These are phyloP conservation scores for Camelus dromedarius DNA, from an alignment of 2,113 vertebrate genomes.

Conservation along the genomic window DNA sequence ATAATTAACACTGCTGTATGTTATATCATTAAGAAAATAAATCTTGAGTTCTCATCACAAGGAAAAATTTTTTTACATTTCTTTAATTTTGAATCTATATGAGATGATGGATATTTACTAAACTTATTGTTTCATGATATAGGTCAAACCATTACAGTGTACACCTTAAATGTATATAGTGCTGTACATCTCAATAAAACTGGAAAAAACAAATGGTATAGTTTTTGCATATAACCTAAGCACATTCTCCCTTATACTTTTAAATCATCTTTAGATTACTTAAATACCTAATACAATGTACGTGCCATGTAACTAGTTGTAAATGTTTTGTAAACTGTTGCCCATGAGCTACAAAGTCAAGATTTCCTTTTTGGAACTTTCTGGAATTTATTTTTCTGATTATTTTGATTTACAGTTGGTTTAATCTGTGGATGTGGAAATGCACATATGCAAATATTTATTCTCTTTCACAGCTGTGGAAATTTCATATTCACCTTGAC, in stretches of 20 bases:
- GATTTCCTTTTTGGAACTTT: not conserved
- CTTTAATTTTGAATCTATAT: not conserved
- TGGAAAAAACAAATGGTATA: not conserved
- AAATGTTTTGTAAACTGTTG: not conserved
- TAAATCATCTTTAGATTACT: not conserved
- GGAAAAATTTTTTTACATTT: not conserved
- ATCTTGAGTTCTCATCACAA: not conserved
- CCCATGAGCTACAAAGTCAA: not conserved
- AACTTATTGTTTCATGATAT: not conserved
- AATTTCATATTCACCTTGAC: not conserved
- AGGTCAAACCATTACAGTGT: not conserved
- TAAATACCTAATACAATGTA: not conserved
- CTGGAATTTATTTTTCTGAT: not conserved
- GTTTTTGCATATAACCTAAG: not conserved
- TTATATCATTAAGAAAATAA: not conserved
- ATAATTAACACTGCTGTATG: not conserved
- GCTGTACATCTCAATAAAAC: not conserved
- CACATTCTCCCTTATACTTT: not conserved
- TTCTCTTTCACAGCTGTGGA: not conserved
- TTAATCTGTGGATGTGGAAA: not conserved
- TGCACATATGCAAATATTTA: not conserved
- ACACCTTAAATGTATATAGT: not conserved
- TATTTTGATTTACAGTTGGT: not conserved
- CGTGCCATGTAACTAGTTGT: not conserved
- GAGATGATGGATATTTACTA: not conserved